Evolutionary conservation across 2,113 vertebrate genomes (phyloP).

Genomic region (Chiloscyllium plagiosum): DNA sequence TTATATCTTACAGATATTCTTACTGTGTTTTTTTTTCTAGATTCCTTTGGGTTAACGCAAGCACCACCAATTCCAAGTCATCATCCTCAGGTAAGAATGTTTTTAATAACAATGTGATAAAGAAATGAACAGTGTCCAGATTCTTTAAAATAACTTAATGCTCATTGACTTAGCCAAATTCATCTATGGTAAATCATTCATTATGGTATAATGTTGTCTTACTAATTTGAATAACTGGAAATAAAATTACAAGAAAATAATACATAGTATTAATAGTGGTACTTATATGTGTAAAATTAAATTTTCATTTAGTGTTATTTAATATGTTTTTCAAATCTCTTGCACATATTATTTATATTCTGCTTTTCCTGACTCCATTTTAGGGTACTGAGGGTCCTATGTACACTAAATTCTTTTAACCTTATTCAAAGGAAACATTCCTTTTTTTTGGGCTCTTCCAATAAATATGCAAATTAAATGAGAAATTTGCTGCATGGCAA

Average conservation of each 20-base stretch:
- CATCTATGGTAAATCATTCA: neutral
- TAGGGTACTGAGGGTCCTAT: neutral
- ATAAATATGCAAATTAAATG: no score
- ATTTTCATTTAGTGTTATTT: neutral
- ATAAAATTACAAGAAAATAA: neutral
- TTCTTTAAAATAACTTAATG: neutral
- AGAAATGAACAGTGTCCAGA: neutral
- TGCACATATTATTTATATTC: neutral
- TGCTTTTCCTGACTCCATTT: neutral
- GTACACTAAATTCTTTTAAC: neutral
- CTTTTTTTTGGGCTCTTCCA: neutral
- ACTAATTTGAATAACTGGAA: neutral
- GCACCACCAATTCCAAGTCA: slow-evolving; percentile 45
- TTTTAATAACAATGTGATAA: neutral
- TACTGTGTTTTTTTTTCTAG: neutral
- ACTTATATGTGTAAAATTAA: neutral
- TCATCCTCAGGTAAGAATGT: slow-evolving; percentile 51
- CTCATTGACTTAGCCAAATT: neutral
- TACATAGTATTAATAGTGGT: neutral
- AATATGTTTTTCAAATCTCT: neutral
- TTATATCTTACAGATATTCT: neutral
- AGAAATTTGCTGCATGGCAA: neutral
- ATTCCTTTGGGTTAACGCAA: slow-evolving; percentile 30
- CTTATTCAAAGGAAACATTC: neutral
- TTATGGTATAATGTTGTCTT: neutral